These are phyloP conservation scores for Trochalopteron elliotii DNA, from an alignment of 2,113 vertebrate species.

Conservation along the genomic window DNA sequence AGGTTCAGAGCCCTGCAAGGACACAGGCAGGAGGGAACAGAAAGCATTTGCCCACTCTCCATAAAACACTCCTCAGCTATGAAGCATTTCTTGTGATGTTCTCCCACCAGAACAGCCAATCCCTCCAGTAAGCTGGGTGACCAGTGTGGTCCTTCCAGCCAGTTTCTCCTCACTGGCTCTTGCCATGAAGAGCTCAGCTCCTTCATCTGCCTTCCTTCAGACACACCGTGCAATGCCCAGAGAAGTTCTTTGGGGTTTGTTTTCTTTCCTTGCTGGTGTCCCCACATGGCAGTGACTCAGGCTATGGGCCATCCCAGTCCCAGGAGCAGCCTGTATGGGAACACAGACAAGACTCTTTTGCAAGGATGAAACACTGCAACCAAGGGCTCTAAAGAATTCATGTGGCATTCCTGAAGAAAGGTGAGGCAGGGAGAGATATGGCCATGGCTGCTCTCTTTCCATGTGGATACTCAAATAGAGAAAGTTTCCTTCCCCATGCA, in stretches of 20 bases:
- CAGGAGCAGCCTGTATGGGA: neutral
- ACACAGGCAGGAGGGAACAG: neutral
- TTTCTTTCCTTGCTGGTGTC: neutral
- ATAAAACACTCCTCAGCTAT: neutral
- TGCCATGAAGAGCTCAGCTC: neutral
- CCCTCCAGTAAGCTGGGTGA: neutral
- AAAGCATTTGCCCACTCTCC: neutral
- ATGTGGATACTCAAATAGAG: neutral
- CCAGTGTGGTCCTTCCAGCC: neutral
- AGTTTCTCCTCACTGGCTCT: neutral
- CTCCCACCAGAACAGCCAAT: neutral
- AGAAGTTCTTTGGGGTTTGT: neutral
- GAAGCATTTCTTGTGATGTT: accelerated
- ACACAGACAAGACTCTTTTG: neutral
- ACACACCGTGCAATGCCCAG: accelerated
- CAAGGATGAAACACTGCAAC: accelerated
- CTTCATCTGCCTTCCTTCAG: neutral
- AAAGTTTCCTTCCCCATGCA: neutral
- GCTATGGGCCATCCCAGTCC: neutral
- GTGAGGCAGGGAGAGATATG: neutral
- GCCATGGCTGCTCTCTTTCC: neutral
- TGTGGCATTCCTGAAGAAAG: neutral
- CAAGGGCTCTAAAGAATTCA: neutral
- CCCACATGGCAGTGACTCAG: accelerated
- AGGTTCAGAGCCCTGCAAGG: neutral